These are phyloP conservation scores for Anas bahamensis DNA, from an alignment of 2,797 vertebrate species.

Conservation along the genomic window DNA sequence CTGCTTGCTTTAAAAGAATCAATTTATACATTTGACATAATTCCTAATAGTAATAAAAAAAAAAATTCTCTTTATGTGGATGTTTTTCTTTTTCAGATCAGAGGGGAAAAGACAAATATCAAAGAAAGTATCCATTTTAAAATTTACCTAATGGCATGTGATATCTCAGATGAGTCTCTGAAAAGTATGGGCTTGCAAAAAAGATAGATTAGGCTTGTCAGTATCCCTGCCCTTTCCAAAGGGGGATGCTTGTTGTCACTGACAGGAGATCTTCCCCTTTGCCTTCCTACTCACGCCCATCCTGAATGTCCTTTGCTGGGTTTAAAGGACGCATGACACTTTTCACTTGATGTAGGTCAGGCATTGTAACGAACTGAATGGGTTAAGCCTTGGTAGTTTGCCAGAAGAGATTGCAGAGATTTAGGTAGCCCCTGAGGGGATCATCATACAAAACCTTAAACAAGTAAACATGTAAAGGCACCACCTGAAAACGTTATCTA, in stretches of 20 bases:
- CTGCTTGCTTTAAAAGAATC: neutral
- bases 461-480: neutral
- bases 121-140: neutral
- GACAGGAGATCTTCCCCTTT: neutral
- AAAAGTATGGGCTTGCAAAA: neutral
- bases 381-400: slow-evolving; percentile 38
- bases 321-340: neutral
- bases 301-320: neutral
- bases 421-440: neutral
- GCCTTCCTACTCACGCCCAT: neutral
- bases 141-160: neutral
- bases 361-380: slow-evolving; percentile 48
- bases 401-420: neutral
- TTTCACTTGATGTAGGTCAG: slow-evolving; percentile 58
- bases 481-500: neutral
- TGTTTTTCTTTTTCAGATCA: neutral
- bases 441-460: neutral
- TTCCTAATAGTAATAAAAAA: neutral
- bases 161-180: neutral
- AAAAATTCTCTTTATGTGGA: neutral
- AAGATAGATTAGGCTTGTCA: neutral
- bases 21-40: neutral
- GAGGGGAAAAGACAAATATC: neutral
- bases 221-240: neutral
- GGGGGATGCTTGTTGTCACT: neutral